A percentile compares a stretch with the other conserved stretches of the same genome.
Evolutionary conservation across 2,797 vertebrate genomes (phyloP).

Genomic region (Chloroceryle amazona): DNA sequence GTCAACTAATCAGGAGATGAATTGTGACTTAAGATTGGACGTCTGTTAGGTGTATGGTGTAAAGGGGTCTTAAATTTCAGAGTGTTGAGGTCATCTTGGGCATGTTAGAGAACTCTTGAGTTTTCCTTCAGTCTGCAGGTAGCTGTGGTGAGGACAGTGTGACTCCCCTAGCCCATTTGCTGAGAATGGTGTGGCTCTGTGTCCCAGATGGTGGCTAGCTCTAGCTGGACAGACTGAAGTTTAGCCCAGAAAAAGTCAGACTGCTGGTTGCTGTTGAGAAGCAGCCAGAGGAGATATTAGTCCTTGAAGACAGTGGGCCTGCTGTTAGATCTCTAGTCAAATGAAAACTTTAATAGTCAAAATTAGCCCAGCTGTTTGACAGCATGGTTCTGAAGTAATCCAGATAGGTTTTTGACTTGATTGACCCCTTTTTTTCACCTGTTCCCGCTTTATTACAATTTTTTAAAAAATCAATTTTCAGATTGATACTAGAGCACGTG

Average conservation of each 20-base stretch:
- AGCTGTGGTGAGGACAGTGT: neutral
- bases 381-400: neutral
- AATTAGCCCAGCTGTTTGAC: neutral
- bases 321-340: conserved; percentile 32
- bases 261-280: conserved; percentile 23
- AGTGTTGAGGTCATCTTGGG: neutral
- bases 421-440: neutral
- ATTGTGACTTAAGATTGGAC: neutral
- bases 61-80: neutral
- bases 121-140: neutral
- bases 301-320: conserved; percentile 16
- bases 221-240: neutral
- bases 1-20: neutral
- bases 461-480: neutral
- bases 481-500: neutral
- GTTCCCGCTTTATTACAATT: neutral
- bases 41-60: neutral
- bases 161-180: neutral
- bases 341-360: conserved; percentile 1
- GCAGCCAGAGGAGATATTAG: conserved; percentile 43
- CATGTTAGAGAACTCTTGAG: neutral
- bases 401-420: neutral
- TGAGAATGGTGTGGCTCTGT: neutral
- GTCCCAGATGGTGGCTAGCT: neutral
- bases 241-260: neutral